A percentile compares a stretch with the other conserved stretches of the same genome.
Evolutionary conservation across 2,888 invertebrate genomes (phyloP).

Genomic region (Oscheius sp.): DNA sequence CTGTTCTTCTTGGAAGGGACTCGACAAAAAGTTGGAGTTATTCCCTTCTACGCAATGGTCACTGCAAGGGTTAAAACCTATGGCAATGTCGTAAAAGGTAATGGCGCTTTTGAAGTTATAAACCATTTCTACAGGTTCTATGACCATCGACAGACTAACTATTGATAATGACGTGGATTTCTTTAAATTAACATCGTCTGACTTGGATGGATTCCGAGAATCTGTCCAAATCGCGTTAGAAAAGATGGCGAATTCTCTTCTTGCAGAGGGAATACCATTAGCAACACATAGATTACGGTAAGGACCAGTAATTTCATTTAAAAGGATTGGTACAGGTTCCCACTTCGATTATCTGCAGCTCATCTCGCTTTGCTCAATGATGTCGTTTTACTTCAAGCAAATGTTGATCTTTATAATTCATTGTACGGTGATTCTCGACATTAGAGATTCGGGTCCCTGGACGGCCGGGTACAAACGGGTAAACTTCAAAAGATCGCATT

Average conservation of each 20-base stretch:
- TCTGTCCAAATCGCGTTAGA: conserved; percentile 50
- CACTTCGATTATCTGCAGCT: conserved; percentile 52
- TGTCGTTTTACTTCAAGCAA: conserved; percentile 57
- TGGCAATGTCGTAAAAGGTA: conserved; percentile 45
- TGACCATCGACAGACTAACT: conserved; percentile 46
- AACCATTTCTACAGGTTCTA: too few species aligned
- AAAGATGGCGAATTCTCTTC: conserved; percentile 52
- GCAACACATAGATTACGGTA: conserved; percentile 50
- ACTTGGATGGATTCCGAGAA: conserved; percentile 56
- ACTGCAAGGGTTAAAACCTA: conserved; percentile 42
- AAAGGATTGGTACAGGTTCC: conserved; percentile 46
- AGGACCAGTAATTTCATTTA: not conserved
- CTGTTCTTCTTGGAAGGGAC: conserved; percentile 60
- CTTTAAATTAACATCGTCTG: conserved; percentile 47
- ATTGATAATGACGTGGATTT: conserved; percentile 55
- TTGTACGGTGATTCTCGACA: conserved; percentile 35
- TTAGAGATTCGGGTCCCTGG: conserved; percentile 29
- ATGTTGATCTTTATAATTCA: conserved; percentile 57
- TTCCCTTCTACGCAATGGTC: conserved; percentile 51
- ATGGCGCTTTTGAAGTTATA: too few species aligned
- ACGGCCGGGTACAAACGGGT: conserved; percentile 29
- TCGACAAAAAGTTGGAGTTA: conserved; percentile 56
- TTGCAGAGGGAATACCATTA: conserved; percentile 52
- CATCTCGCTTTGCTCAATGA: conserved; percentile 48
- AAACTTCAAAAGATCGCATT: conserved; percentile 2